Evolutionary conservation across 2,113 vertebrate species (phyloP).

Genomic region (Felis chaus): DNA sequence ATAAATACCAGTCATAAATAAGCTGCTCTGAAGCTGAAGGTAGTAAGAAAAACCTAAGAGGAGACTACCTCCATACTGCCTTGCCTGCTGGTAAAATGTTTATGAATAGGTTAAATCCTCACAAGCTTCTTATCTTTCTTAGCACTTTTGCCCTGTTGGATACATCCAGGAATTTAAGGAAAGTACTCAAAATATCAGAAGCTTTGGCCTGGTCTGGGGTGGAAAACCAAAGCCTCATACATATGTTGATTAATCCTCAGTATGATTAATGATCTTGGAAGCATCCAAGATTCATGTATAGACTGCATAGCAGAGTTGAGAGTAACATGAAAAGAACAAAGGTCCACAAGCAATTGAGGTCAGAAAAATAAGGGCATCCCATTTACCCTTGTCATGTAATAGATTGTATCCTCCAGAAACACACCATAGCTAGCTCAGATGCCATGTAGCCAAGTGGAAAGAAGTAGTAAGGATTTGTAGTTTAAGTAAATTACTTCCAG

Average conservation of each 20-base stretch:
- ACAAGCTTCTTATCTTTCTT: neutral
- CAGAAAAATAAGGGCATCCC: neutral
- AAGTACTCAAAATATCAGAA: neutral
- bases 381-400: neutral
- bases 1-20: neutral
- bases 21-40: neutral
- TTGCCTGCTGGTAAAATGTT: neutral
- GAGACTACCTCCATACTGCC: neutral
- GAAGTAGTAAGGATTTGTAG: constrained; percentile 31
- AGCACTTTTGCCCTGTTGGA: neutral
- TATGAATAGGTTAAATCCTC: neutral
- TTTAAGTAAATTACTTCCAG: constrained; percentile 62
- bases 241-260: neutral
- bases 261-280: neutral
- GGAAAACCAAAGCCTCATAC: neutral
- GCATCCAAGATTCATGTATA: neutral
- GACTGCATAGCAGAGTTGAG: neutral
- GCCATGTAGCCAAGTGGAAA: neutral
- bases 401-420: constrained; percentile 40
- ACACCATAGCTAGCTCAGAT: neutral
- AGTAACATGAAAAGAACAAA: neutral
- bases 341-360: neutral
- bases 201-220: neutral
- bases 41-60: neutral
- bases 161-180: neutral